A percentile compares a stretch with the other conserved stretches of the same genome.
phyloP scores from a whole-genome alignment of 2,797 vertebrate genomes.

The Ibycter americanus region DNA sequence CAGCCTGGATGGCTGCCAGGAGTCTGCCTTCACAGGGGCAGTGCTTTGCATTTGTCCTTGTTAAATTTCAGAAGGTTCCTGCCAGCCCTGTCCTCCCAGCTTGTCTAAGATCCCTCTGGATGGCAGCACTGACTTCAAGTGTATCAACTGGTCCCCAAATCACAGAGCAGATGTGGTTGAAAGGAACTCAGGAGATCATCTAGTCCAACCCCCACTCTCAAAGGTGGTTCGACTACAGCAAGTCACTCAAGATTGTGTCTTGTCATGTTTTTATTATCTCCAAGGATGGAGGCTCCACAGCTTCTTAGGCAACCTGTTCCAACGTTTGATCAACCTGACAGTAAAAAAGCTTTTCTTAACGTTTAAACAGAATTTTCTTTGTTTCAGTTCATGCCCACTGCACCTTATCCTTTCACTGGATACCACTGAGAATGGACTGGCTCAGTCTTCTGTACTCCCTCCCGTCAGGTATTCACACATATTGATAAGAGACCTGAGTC shows the following conservation, averaged over 20 bases:
- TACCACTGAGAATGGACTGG: neutral
- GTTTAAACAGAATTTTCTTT: neutral
- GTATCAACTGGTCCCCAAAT: neutral
- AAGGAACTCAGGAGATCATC: neutral
- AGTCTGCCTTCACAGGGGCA: neutral
- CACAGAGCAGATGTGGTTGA: neutral
- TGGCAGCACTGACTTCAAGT: neutral
- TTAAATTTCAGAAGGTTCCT: neutral
- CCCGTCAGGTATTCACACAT: neutral
- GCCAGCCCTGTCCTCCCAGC: neutral
- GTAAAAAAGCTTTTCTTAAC: neutral
- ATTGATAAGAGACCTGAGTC: neutral
- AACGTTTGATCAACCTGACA: neutral
- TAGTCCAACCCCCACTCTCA: neutral
- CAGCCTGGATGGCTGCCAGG: neutral
- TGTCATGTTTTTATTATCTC: neutral
- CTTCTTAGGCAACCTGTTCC: neutral
- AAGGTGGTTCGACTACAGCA: neutral
- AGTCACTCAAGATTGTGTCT: neutral
- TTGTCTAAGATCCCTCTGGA: neutral
- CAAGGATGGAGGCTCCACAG: neutral
- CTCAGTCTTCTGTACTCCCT: neutral
- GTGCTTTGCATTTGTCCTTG: neutral
- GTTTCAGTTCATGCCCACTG: neutral
- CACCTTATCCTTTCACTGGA: neutral